phyloP scores from a whole-genome alignment of 2,113 vertebrate genomes.

The Mellivora capensis region DNA sequence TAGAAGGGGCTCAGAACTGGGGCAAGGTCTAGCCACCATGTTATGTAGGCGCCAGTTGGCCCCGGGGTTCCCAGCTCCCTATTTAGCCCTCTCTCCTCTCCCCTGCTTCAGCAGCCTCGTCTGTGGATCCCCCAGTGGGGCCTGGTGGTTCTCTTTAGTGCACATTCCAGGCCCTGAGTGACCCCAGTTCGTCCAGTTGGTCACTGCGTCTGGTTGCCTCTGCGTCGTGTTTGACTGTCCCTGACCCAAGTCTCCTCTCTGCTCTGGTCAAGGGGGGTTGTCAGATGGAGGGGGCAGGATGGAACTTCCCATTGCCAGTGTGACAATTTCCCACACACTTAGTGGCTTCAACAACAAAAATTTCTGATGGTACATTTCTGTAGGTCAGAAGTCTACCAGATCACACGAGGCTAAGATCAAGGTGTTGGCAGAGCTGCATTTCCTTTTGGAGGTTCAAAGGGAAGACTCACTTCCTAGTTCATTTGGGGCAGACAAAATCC shows the following conservation, averaged over 20 bases:
- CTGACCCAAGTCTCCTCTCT: background rate
- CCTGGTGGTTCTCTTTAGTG: background rate
- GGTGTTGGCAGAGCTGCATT: background rate
- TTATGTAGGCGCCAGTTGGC: rapidly evolving
- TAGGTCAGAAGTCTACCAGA: background rate
- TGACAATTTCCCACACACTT: background rate
- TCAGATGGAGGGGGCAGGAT: background rate
- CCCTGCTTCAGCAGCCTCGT: background rate
- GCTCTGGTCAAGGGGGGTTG: background rate
- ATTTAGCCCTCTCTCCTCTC: background rate
- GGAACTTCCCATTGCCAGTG: rapidly evolving
- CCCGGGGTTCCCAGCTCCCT: background rate
- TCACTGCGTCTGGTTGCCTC: background rate
- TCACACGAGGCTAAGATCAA: background rate
- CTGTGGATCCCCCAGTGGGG: rapidly evolving
- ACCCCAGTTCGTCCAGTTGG: background rate
- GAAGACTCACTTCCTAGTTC: background rate
- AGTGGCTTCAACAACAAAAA: background rate
- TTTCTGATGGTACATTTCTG: background rate
- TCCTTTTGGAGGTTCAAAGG: background rate
- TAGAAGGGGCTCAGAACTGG: background rate
- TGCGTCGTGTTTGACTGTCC: background rate
- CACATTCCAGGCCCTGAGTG: background rate
- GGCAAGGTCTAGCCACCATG: too few relatives aligned
- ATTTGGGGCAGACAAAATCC: background rate